These are phyloP conservation scores for Brachionus rotundiformis DNA, from an alignment of 1,140 invertebrate genomes.

Conservation along the genomic window DNA sequence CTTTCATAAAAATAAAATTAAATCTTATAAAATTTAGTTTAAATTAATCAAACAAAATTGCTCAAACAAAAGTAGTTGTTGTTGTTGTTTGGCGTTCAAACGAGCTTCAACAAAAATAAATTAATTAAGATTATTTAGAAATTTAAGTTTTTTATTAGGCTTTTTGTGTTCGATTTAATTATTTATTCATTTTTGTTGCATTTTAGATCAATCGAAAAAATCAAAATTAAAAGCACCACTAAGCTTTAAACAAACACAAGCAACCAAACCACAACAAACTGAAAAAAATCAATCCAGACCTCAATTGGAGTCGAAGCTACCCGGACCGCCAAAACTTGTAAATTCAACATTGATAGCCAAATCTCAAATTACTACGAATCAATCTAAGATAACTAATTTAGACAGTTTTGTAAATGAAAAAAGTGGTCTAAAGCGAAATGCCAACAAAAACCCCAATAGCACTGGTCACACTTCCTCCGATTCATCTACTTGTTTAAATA, in stretches of 20 bases:
- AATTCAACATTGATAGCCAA: constrained; percentile 12
- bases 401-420: constrained; percentile 14
- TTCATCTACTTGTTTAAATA: background rate
- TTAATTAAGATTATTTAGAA: background rate
- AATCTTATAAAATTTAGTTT: background rate
- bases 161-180: constrained; percentile 26
- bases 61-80: background rate
- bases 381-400: constrained; percentile 21
- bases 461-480: background rate
- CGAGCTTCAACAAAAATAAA: background rate
- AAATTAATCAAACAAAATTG: constrained; percentile 1
- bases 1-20: background rate
- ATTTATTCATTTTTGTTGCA: background rate
- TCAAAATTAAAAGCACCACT: constrained; percentile 51
- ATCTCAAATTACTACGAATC: constrained; percentile 34
- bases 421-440: constrained; percentile 1
- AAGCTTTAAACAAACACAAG: constrained; percentile 40
- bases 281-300: background rate
- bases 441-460: background rate
- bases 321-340: background rate
- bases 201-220: constrained; percentile 46
- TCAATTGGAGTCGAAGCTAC: background rate
- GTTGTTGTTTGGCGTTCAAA: background rate
- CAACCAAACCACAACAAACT: background rate
- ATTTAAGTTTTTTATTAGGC: constrained; percentile 39